Evolutionary conservation across 2,113 vertebrate species (phyloP).

Genomic region (Scopus umbretta): DNA sequence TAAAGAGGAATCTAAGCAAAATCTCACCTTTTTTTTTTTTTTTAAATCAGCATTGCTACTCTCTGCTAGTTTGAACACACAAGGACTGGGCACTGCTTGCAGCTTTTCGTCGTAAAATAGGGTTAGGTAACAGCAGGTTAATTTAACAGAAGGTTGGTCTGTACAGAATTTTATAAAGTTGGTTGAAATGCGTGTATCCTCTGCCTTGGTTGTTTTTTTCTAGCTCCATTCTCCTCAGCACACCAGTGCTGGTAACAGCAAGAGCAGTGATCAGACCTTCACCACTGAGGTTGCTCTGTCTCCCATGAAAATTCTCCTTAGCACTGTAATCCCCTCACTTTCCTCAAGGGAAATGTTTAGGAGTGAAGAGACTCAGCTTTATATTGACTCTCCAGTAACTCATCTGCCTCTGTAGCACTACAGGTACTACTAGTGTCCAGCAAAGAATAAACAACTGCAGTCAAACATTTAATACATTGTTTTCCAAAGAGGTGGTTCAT

Average conservation of each 20-base stretch:
- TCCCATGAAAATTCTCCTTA: not conserved
- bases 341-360: not conserved
- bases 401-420: not conserved
- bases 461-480: not conserved
- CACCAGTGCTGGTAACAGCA: not conserved
- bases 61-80: not conserved
- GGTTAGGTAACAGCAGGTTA: not conserved
- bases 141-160: not conserved
- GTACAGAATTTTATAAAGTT: not conserved
- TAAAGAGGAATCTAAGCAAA: not conserved
- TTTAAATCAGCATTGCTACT: not conserved
- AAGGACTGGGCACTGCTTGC: not conserved
- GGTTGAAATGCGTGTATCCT: not conserved
- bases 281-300: not conserved
- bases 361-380: not conserved
- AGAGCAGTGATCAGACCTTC: not conserved
- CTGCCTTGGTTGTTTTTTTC: not conserved
- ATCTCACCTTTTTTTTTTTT: fast-evolving
- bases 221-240: not conserved
- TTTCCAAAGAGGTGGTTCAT: not conserved
- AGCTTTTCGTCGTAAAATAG: not conserved
- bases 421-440: not conserved
- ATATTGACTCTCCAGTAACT: not conserved
- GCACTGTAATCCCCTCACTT: not conserved
- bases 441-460: not conserved